Evolutionary conservation across 2,797 vertebrate genomes (phyloP).

Genomic region (Hylomyscus alleni): DNA sequence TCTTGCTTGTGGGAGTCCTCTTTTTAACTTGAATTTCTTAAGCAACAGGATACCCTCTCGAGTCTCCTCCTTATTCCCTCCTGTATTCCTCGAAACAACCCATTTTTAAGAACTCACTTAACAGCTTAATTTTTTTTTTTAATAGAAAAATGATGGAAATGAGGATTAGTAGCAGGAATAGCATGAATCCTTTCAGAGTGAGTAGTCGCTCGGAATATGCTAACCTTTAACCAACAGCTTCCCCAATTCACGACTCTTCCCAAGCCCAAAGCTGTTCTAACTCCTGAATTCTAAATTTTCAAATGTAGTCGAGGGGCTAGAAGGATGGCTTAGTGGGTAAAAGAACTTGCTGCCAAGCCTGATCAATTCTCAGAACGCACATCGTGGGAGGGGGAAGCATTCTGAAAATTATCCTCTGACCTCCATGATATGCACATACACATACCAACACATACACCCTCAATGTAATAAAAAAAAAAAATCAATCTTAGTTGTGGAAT

Average conservation of each 20-base stretch:
- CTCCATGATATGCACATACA: neutral
- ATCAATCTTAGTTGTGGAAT: neutral
- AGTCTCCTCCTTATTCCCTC: neutral
- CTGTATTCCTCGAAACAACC: conserved; percentile 55
- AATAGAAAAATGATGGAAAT: conserved; percentile 29
- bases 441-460: neutral
- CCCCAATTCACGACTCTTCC: neutral
- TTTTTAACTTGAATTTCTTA: conserved; percentile 86
- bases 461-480: neutral
- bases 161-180: neutral
- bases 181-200: neutral
- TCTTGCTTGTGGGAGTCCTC: conserved; percentile 81
- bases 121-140: conserved; percentile 43
- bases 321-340: neutral
- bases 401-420: too few species aligned
- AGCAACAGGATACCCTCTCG: conserved; percentile 84
- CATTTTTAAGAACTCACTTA: conserved; percentile 13
- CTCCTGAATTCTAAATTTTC: neutral
- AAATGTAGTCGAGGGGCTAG: neutral
- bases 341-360: neutral
- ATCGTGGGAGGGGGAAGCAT: neutral
- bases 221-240: conserved; percentile 47
- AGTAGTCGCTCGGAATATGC: conserved; percentile 3
- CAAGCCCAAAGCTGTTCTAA: neutral
- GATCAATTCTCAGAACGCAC: neutral